Conservation (phyloP, 2,113 vertebrate species). For the Gallinago media region DNA sequence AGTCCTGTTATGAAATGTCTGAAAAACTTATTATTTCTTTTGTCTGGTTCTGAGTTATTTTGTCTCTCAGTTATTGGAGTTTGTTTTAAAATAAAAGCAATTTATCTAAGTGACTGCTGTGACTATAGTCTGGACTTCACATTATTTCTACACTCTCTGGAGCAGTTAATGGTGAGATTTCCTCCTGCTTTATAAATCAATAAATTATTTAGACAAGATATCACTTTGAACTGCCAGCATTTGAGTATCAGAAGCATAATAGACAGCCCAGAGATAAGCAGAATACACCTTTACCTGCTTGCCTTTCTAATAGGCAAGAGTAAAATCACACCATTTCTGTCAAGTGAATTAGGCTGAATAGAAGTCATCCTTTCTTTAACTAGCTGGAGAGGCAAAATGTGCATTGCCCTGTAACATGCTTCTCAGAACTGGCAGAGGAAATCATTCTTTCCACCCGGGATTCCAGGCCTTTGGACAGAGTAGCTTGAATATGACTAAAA, state of each 20-base stretch:
- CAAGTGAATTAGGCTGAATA: background rate
- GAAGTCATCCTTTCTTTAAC: background rate
- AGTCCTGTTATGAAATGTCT: background rate
- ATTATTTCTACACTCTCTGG: background rate
- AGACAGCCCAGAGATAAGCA: background rate
- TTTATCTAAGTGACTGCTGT: background rate
- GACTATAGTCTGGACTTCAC: background rate
- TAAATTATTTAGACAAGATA: slow-evolving; percentile 11
- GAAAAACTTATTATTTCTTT: background rate
- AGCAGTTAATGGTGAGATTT: slow-evolving; percentile 1
- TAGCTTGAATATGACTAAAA: background rate
- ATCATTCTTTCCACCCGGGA: background rate
- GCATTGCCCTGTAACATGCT: background rate
- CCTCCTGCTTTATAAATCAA: slow-evolving; percentile 14
- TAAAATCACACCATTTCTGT: background rate
- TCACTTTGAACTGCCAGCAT: background rate
- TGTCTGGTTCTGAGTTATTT: background rate
- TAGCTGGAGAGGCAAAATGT: background rate
- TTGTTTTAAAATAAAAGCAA: slow-evolving; percentile 11
- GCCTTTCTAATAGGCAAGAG: background rate
- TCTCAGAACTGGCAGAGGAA: background rate
- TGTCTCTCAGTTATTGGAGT: background rate
- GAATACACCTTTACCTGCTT: background rate
- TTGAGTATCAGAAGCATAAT: background rate
- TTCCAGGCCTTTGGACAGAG: slow-evolving; percentile 22